Evolutionary conservation across 2,113 vertebrate genomes (phyloP).

Genomic region (Malurus melanocephalus): DNA sequence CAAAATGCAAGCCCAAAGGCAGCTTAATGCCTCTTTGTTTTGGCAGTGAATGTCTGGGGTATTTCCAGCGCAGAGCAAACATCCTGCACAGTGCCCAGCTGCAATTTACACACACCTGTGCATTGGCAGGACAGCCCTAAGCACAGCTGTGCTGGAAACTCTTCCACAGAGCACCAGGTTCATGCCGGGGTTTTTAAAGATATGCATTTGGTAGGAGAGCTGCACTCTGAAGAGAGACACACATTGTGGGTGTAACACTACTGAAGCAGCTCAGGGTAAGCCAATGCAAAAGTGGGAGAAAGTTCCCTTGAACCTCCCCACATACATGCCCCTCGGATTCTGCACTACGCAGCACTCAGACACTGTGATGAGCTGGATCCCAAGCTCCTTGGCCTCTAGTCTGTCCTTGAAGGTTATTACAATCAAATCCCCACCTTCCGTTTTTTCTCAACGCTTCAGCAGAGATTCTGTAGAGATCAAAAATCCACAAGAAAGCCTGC

Average conservation of each 20-base stretch:
- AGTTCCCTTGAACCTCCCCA: neutral
- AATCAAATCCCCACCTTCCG: neutral
- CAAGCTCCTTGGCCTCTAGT: neutral
- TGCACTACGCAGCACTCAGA: neutral
- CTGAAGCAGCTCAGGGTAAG: neutral
- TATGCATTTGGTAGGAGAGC: neutral
- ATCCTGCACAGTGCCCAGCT: neutral
- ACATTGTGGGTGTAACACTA: neutral
- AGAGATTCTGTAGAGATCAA: conserved; percentile 7
- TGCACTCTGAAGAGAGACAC: neutral
- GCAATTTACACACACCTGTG: neutral
- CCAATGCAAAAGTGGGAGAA: neutral
- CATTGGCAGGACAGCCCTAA: neutral
- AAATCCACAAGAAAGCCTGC: conserved; percentile 11
- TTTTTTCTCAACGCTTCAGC: conserved; percentile 9
- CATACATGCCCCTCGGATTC: neutral
- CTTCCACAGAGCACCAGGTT: neutral
- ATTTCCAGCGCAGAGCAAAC: neutral
- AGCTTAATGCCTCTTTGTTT: neutral
- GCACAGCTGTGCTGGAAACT: neutral
- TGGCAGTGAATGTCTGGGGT: neutral
- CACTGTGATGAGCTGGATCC: neutral
- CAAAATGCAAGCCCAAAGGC: conserved; percentile 1
- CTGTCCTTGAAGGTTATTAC: neutral
- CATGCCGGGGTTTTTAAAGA: neutral